Evolutionary conservation across 1,140 invertebrate genomes (phyloP), one percentile per base, ranked within the genome.

Genomic region (Zeugodacus cucurbitae): DNA sequence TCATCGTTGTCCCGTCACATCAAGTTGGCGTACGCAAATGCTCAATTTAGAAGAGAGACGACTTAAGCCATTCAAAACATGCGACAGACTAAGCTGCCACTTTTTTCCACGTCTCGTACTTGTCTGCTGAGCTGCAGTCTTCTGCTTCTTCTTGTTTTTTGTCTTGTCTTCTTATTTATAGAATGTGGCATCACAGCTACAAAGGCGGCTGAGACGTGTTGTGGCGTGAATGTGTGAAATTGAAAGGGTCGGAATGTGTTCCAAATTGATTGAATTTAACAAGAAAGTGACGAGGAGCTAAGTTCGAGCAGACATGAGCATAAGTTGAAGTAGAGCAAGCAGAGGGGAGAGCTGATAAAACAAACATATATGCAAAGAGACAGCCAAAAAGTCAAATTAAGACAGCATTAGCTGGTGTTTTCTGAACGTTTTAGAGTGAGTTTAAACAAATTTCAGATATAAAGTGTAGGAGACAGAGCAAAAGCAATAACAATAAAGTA

Each of bases 1-100:
- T 87, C 58, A 62, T 41, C 86, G 34, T 67, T 29, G 64, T 67
- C 64, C 62, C 59, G n/a, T 48, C 86, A 41, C 62, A 44, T 67
- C 86, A 48, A 67, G 54, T 87, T 67, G 34, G 86, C 62, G 59
- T 87, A 87, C 62, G 86, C 57, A 59, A 87, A 64, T 87, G 59
- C 86, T 87, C 37, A 26, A 87, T 82, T 82, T 82, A 82, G 41
- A 82, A 48, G 74, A 44, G 22, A 82, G 41, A 44, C 41, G 74
- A 82, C 74, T 82, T 82, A 48, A 82, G 74, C 74, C 26, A 82
- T 82, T 82, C 74, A 82, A 82, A 82, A 82, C 41, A 82, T 82
- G 74, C 74, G 74, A 82, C 74, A 82, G n/a, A 26, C 37, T 82
- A 82, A 82, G 41, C 41, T 37, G 41, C 8, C 10, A 41, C 20